Base-by-base conservation (phyloP, 2,113 vertebrate species). In the Protobothrops flavoviridis region DNA sequence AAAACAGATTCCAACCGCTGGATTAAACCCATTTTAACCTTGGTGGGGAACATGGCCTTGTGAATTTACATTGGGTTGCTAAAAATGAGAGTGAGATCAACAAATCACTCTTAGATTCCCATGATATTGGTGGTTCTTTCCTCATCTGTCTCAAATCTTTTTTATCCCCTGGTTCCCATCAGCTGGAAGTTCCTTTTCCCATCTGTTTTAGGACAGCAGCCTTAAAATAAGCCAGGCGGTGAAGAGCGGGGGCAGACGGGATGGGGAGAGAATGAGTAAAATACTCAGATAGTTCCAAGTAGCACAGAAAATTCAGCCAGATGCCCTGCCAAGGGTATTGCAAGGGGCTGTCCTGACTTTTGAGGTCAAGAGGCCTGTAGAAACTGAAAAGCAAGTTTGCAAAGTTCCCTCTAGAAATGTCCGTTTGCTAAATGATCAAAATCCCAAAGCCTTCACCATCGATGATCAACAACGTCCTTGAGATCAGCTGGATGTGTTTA, bases 111-210 rank as follows among this genome's bases (percentile, higher is more conserved):
- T 88, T 7, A 0, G 91, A 96, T 97, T 97, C 97, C 96, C 97
- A 97, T 95, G 97, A 96, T 96, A 97, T 95, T 94, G 61, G 95
- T 94, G 93, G 91, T 0, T 0, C 92, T 94, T 94, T 81, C 88
- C 88, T 61, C 56, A 48, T 93, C 95, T 86, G 90, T 39, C 87
- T 43, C 17, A 64, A 45, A 61, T 12, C 2, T 94, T 96, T 39
- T 64, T 93, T 95, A 93, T 89, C 92, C 95, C 89, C 74, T 93
- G 91, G 96, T 97, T 97, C 97, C 95, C 97, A 97, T 97, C 96
- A 95, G 96, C 92, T 97, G 96, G 96, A 97, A 96, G 94, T 91
- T 94, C 74, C 15, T 81, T 81, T 88, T 96, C 96, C 92, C 94
- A 96, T 94, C 94, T 92, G 95, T 95, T 95, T 85, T 20, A 52